Conservation (phyloP, 2,888 invertebrate genomes). For the Tetragonula carbonaria region DNA sequence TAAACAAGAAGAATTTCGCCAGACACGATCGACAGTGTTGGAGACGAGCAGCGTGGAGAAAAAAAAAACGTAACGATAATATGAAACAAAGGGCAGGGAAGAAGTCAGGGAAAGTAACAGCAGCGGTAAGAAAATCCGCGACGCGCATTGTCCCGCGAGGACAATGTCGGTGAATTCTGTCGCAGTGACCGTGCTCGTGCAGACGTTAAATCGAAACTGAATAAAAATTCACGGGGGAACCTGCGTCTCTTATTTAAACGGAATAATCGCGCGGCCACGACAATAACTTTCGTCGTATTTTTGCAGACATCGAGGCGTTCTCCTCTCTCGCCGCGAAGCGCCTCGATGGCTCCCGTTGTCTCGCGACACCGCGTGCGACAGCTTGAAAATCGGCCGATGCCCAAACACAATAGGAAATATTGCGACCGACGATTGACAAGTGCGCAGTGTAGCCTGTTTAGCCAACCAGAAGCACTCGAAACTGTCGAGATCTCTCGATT, state of each 20-base stretch:
- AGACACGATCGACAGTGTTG: not conserved
- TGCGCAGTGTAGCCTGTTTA: not conserved
- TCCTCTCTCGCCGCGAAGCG: not conserved
- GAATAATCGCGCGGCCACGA: not conserved
- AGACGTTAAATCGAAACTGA: slow-evolving; percentile 47
- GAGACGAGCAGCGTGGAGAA: not conserved
- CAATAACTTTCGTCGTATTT: not conserved
- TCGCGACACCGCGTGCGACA: not conserved
- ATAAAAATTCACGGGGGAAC: slow-evolving; percentile 7
- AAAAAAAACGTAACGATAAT: slow-evolving; percentile 15
- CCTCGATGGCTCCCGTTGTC: not conserved
- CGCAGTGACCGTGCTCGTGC: not conserved
- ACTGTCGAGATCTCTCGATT: not conserved
- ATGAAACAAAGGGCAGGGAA: slow-evolving; percentile 8
- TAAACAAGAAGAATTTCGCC: not conserved
- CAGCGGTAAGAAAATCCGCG: slow-evolving; percentile 12
- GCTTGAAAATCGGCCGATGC: not conserved
- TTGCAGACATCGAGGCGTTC: not conserved
- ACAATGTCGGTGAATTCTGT: slow-evolving; percentile 32
- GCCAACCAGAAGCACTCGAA: not conserved
- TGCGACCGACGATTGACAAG: not conserved
- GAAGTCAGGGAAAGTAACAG: not conserved
- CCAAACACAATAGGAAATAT: not conserved
- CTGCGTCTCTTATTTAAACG: not conserved
- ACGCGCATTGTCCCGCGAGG: slow-evolving; percentile 19